Conservation (phyloP, 1,140 invertebrate genomes). For the Drosophila aff. region DNA sequence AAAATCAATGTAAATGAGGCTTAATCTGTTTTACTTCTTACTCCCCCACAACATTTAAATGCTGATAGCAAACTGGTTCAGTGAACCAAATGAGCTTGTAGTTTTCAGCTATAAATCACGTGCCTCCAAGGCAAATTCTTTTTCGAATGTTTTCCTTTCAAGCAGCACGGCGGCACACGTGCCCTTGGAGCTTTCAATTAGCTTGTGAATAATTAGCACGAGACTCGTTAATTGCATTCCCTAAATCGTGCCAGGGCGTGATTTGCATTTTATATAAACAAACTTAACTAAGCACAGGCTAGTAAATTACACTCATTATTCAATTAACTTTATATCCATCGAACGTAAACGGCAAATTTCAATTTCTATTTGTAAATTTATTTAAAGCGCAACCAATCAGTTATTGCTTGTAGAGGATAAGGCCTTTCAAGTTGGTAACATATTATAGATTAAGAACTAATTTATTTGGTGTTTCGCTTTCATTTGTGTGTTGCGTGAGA, state of each 20-base stretch:
- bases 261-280: conserved; percentile 48
- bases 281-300: neutral
- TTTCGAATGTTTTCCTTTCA: conserved; percentile 49
- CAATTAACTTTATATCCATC: neutral
- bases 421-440: conserved; percentile 29
- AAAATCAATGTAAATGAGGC: conserved; percentile 19
- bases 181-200: conserved; percentile 49
- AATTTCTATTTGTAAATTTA: conserved; percentile 50
- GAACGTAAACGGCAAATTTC: neutral
- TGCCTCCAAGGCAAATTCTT: conserved; percentile 37
- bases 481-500: conserved; percentile 43
- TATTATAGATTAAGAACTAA: conserved; percentile 51
- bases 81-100: conserved; percentile 39
- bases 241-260: conserved; percentile 37
- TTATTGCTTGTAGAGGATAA: conserved; percentile 5
- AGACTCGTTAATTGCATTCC: conserved; percentile 22
- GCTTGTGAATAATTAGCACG: conserved; percentile 49
- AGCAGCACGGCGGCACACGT: conserved; percentile 23
- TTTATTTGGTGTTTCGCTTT: conserved; percentile 63
- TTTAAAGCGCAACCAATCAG: conserved; percentile 45
- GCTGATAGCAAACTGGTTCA: conserved; percentile 49
- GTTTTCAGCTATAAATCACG: conserved; percentile 55
- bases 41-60: conserved; percentile 44
- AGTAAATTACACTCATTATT: conserved; percentile 18
- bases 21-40: conserved; percentile 6